Evolutionary conservation across 2,113 vertebrate genomes (phyloP).

Genomic region (Nyctibius bracteatus): DNA sequence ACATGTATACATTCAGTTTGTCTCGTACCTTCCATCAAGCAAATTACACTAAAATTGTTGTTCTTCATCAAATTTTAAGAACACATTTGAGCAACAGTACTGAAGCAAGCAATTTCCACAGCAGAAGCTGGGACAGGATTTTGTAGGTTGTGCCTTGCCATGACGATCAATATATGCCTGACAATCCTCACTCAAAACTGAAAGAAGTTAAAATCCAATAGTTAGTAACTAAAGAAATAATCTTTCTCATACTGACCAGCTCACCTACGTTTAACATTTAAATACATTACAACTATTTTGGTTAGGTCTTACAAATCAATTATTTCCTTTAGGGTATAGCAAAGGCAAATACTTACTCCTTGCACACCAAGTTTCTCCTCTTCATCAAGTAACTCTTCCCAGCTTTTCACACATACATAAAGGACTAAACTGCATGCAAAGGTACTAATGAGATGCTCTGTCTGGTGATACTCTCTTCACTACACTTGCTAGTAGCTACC

Average conservation of each 20-base stretch:
- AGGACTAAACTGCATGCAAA: neutral
- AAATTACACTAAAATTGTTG: neutral
- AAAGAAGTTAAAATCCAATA: neutral
- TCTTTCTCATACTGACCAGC: neutral
- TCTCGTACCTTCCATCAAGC: conserved; percentile 12
- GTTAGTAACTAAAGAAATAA: neutral
- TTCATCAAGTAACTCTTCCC: neutral
- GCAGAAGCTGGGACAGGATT: conserved; percentile 56
- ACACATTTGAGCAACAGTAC: conserved; percentile 38
- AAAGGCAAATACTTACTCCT: neutral
- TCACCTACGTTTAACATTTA: neutral
- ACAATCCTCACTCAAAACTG: conserved; percentile 39
- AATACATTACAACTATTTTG: neutral
- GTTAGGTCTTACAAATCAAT: neutral
- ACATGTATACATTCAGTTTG: neutral
- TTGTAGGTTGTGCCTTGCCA: neutral
- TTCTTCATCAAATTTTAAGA: neutral
- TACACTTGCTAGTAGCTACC: neutral
- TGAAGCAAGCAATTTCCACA: conserved; percentile 11
- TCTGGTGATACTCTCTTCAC: neutral
- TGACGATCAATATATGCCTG: neutral
- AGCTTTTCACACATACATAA: neutral
- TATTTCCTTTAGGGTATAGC: neutral
- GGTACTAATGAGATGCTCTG: neutral
- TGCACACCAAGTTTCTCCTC: neutral